Base-by-base conservation (phyloP, 2,888 invertebrate genomes). In the Coelopa pilipes region DNA sequence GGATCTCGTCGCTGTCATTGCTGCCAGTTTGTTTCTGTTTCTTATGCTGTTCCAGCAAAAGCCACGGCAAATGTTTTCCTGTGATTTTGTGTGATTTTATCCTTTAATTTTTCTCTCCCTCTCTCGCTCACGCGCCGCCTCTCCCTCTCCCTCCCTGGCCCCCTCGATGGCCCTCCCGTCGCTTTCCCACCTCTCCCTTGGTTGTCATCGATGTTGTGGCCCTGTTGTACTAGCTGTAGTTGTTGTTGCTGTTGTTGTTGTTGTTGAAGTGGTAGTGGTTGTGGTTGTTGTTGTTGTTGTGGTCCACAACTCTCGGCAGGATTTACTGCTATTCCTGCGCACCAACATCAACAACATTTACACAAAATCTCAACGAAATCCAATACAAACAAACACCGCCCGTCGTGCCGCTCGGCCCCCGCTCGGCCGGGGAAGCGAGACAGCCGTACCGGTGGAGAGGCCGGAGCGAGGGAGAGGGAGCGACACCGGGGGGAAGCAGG, bases 1-100 rank as follows among this genome's bases (percentile, higher is more conserved):
- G 80, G 78, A 78, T 81, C 78, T 78, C 76, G 77, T 77, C 77
- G 77, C 34, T 19, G 34, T 21, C 19, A 11, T 24, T 69, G 63
- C 47, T 50, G 50, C 57, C 69, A 69, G 49, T 53, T 65, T 45
- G 62, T 53, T 53, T 53, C 53, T 45, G 62, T 53, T 53, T 53
- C 53, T 53, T 53, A 53, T 15, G n/a, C 10, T 13, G 53, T 53
- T 13, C 10, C 53, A n/a, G 13, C 53, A 53, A 53, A n/a, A 53
- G 53, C 13, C 13, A n/a, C n/a, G 10, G 34, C 2, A 34, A 34
- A 34, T 34, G 34, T 34, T 34, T 34, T 34, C 7, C 4, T 34
- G 34, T 34, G 34, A 34, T 34, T 34, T 34, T 34, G 34, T 34
- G 34, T 34, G 34, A 34, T 34, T 34, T 34, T 34, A 34, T 34